Conservation (phyloP, 2,888 invertebrate species). For the Nyleta sp. region DNA sequence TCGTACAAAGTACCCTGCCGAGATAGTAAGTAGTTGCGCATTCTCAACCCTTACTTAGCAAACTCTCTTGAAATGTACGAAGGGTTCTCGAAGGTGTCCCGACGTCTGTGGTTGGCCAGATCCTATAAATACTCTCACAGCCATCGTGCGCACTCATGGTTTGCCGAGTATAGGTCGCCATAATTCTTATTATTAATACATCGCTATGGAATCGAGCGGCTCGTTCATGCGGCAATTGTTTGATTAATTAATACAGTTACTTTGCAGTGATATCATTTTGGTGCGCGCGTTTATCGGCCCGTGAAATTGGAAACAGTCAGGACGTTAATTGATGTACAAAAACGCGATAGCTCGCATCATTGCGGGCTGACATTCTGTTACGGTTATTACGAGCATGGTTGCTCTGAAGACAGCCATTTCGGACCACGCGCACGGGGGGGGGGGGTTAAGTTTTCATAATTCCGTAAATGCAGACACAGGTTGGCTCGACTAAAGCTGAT, state of each 20-base stretch:
- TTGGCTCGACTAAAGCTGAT: slow-evolving; percentile 33
- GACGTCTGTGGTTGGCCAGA: slow-evolving; percentile 34
- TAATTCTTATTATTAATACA: slow-evolving; percentile 25
- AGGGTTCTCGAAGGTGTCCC: slow-evolving; percentile 43
- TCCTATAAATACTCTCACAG: slow-evolving; percentile 24
- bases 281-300: slow-evolving; percentile 23
- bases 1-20: slow-evolving; percentile 24
- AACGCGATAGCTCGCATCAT: slow-evolving; percentile 38
- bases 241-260: slow-evolving; percentile 48
- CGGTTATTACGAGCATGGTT: slow-evolving; percentile 15
- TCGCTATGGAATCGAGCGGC: background rate
- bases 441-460: slow-evolving; percentile 43
- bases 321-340: slow-evolving; percentile 55
- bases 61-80: slow-evolving; percentile 27
- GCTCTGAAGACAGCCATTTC: slow-evolving; percentile 16
- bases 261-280: slow-evolving; percentile 24
- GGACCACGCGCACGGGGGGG: no score
- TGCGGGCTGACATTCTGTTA: slow-evolving; percentile 22
- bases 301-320: slow-evolving; percentile 53
- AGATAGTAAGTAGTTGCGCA: slow-evolving; percentile 41
- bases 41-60: slow-evolving; percentile 45
- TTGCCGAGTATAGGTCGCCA: background rate
- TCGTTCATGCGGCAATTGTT: slow-evolving; percentile 23
- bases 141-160: background rate
- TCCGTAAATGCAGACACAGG: slow-evolving; percentile 51